Conservation (phyloP, 2,113 vertebrate genomes). For the Xiphophorus couchianus region DNA sequence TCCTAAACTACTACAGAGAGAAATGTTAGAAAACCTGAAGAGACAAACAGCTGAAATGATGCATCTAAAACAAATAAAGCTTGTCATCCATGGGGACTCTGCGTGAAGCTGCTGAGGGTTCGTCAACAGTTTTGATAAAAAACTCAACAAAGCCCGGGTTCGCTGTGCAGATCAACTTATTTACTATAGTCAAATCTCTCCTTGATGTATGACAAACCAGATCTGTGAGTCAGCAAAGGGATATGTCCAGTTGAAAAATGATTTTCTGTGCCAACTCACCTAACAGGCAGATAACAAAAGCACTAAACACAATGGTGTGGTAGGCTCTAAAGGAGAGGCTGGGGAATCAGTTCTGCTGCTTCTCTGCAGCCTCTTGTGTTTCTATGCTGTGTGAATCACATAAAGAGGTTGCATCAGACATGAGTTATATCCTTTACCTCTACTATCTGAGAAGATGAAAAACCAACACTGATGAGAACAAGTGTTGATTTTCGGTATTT, state of each 20-base stretch:
- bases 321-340: constrained; percentile 32
- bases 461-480: background rate
- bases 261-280: constrained; percentile 37
- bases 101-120: constrained; percentile 17
- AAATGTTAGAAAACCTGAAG: background rate
- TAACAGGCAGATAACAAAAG: constrained; percentile 54
- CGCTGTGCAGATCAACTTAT: constrained; percentile 20
- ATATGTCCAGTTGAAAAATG: constrained; percentile 24
- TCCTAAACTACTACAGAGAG: constrained; percentile 4
- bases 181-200: constrained; percentile 23
- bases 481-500: too few relatives aligned
- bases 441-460: constrained; percentile 19
- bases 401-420: constrained; percentile 31
- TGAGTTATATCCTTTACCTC: constrained; percentile 12
- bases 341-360: constrained; percentile 40
- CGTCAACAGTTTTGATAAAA: constrained; percentile 34
- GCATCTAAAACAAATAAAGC: constrained; percentile 1
- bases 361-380: constrained; percentile 4
- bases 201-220: constrained; percentile 4
- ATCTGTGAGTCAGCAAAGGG: constrained; percentile 13
- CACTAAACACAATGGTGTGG: constrained; percentile 17
- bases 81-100: constrained; percentile 8
- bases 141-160: constrained; percentile 1
- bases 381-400: constrained; percentile 48
- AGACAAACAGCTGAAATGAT: background rate